Evolutionary conservation across 1,140 invertebrate species (phyloP), one percentile per base, ranked within the genome.

Genomic region (Nebria ingens): DNA sequence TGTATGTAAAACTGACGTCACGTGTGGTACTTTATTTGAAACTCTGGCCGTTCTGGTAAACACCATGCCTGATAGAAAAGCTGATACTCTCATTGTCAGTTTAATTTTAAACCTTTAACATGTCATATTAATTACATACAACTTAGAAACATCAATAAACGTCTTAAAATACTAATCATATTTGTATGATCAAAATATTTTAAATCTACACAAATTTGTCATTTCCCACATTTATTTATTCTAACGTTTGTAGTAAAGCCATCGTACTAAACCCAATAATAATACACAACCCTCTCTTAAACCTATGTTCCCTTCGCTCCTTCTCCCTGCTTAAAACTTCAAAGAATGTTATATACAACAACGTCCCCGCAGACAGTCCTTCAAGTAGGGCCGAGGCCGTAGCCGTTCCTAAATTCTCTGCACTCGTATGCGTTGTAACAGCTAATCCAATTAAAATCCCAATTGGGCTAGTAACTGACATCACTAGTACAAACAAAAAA

Each of bases 391-490:
- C 62, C 6, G 66, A 56, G 29, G 63, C 63, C 12, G 61, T 59
- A 6, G 68, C 66, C 58, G 67, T 69, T 17, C 62, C 62, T 53
- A 59, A 59, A 17, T 66, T 63, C 45, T 68, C 60, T 52, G 63
- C 59, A 23, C 66, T 53, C 2, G 64, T 56, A 21, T 62, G 57
- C 29, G 62, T 58, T 9, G 67, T 67, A 15, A 70, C 60, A 1
- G 66, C n/a, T 15, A 75, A 69, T 17, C 78, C 87, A 3, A 86
- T 69, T 0, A 76, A 77, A 34, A 89, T 81, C 2, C 85, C 84
- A 1, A 85, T 56, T 0, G 89, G 86, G 11, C 86, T 80, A 0
- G 88, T 81, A n/a, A 83, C 59, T 0, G 86, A 84, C 55, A 82
- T 76, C 2, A 78, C 76, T 0, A 72, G 70, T 49, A 83, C 72